Percentiles rank a stretch among this genome's conserved stretches.
phyloP scores from a whole-genome alignment of 2,888 invertebrate species.

The Dyspetes luteomarginatus region DNA sequence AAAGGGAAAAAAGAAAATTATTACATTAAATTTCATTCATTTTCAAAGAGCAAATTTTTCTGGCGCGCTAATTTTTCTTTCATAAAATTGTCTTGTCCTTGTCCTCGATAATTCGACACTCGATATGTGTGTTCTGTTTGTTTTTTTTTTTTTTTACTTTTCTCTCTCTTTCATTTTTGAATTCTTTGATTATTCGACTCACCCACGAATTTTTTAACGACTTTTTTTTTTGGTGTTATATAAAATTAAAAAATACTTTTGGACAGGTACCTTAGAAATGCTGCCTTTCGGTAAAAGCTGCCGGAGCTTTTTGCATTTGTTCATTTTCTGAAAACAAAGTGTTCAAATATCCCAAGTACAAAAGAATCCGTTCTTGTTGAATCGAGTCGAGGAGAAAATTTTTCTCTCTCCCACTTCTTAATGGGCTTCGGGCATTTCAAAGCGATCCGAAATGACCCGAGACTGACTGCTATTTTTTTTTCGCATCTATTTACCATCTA shows the following conservation, averaged over 20 bases:
- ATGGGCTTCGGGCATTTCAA: not conserved
- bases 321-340: constrained; percentile 87
- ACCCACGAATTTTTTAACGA: constrained; percentile 21
- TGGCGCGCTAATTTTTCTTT: not conserved
- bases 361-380: constrained; percentile 77
- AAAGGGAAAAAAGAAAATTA: constrained; percentile 67
- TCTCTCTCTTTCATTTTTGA: not conserved
- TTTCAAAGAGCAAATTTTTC: not conserved
- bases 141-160: not conserved
- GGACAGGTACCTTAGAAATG: constrained; percentile 86
- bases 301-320: constrained; percentile 87
- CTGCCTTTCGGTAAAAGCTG: constrained; percentile 87
- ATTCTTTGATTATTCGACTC: constrained; percentile 22
- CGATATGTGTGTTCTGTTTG: not conserved
- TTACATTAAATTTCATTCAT: constrained; percentile 30
- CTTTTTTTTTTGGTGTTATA: not conserved
- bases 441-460: not conserved
- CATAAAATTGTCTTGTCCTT: not conserved
- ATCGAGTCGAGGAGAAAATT: constrained; percentile 50
- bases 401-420: not conserved
- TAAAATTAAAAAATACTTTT: constrained; percentile 58
- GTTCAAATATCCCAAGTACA: constrained; percentile 79
- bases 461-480: not conserved
- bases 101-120: constrained; percentile 10
- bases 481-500: not conserved